Conservation (phyloP, 2,888 invertebrate genomes). For the Conistra vaccinii region DNA sequence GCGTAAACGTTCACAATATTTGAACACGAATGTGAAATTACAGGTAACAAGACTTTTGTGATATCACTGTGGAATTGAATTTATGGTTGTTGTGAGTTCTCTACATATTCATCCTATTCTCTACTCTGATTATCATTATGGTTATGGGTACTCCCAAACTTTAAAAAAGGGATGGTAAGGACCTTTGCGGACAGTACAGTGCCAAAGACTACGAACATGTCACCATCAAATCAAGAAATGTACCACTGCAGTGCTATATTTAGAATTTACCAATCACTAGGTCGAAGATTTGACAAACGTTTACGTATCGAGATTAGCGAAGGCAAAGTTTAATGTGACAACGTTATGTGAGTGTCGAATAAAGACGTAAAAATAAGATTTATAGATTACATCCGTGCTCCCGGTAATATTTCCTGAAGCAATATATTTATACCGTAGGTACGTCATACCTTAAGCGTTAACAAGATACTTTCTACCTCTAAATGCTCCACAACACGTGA, state of each 20-base stretch:
- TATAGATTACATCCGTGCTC: background rate
- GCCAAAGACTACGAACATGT: background rate
- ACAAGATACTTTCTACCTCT: conserved; percentile 16
- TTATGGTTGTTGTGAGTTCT: background rate
- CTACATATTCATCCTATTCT: background rate
- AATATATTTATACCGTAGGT: conserved; percentile 1
- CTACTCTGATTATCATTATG: background rate
- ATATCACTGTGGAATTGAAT: background rate
- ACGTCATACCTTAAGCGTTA: conserved; percentile 3
- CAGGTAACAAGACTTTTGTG: conserved; percentile 23
- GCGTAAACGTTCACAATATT: conserved; percentile 30
- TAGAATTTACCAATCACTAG: background rate
- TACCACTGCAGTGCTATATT: background rate
- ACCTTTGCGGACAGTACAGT: background rate
- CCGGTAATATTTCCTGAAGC: background rate
- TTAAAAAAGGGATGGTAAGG: background rate
- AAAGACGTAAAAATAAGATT: background rate
- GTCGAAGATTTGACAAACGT: background rate
- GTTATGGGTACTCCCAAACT: too few relatives aligned
- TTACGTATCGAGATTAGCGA: background rate
- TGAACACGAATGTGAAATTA: conserved; percentile 27
- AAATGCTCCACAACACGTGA: conserved; percentile 4
- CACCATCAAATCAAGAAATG: background rate
- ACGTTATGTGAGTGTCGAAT: background rate
- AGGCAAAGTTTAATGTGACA: background rate